A percentile compares a stretch with the other conserved stretches of the same genome.
Evolutionary conservation across 30 jellyfish, hydroid and myxozoan genomes (phyloP).

Genomic region (Sanderia malayensis): DNA sequence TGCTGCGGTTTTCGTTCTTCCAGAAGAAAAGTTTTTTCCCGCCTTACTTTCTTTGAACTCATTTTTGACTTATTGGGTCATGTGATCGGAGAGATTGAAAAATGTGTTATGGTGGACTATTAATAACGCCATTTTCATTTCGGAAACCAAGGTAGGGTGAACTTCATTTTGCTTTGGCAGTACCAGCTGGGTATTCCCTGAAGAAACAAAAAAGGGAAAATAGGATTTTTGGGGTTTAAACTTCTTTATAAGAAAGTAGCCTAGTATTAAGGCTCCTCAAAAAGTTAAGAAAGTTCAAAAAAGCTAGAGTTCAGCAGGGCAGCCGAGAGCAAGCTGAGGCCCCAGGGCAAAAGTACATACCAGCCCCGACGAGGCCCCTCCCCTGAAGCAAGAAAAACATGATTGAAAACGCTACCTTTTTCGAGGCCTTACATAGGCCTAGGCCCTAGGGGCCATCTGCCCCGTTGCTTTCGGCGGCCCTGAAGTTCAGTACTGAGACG

Average conservation of each 20-base stretch:
- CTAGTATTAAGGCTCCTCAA: neutral
- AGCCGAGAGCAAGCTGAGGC: neutral
- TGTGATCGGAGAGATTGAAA: slow-evolving; percentile 17
- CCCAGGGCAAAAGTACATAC: neutral
- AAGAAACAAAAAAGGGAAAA: neutral
- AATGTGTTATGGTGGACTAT: slow-evolving; percentile 50
- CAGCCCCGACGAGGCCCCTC: slow-evolving; percentile 5
- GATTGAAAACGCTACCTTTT: slow-evolving; percentile 25
- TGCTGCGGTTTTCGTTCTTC: slow-evolving; percentile 18
- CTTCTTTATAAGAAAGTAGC: slow-evolving; percentile 12
- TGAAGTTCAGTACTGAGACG: slow-evolving; percentile 1
- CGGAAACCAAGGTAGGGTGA: slow-evolving; percentile 37
- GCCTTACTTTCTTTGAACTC: slow-evolving; percentile 3
- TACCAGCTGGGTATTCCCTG: slow-evolving; percentile 6
- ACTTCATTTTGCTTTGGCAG: slow-evolving; percentile 12
- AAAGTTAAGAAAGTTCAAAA: slow-evolving; percentile 18
- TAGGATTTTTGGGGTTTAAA: neutral
- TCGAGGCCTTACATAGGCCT: neutral
- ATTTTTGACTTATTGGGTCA: neutral
- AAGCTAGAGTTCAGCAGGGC: slow-evolving; percentile 1
- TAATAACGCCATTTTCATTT: slow-evolving; percentile 32
- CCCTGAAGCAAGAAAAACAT: slow-evolving; percentile 7
- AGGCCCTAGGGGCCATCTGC: slow-evolving; percentile 5
- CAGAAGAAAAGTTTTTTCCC: slow-evolving; percentile 20
- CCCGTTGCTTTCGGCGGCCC: slow-evolving; percentile 7